A percentile compares a stretch with the other conserved stretches of the same genome.
phyloP scores from a whole-genome alignment of 2,888 invertebrate genomes.

The Acheta domesticus region DNA sequence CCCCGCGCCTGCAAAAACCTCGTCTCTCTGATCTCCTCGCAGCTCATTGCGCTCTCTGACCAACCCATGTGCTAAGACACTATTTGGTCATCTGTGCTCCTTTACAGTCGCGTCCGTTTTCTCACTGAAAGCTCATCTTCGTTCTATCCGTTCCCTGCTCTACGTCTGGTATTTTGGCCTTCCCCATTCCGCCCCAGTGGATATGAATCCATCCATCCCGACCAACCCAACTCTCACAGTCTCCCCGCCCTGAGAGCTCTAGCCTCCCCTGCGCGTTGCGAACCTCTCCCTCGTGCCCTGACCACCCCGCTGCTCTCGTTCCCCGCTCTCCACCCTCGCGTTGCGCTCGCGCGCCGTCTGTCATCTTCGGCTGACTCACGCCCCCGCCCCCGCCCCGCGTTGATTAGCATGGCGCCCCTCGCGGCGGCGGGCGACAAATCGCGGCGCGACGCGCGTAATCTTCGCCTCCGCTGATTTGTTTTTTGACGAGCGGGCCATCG shows the following conservation, averaged over 20 bases:
- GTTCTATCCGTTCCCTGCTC: no score
- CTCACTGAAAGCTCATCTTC: no score
- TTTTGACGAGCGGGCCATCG: not conserved
- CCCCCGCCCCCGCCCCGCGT: not conserved
- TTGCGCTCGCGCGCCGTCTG: not conserved
- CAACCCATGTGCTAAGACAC: no score
- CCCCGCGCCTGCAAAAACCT: no score
- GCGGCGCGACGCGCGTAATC: not conserved
- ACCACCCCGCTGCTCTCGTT: not conserved
- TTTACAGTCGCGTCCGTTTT: no score
- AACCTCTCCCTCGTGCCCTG: not conserved
- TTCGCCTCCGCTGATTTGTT: not conserved
- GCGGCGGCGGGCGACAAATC: not conserved
- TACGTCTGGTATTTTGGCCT: no score
- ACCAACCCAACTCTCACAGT: no score
- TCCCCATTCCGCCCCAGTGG: no score
- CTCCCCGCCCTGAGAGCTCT: not conserved
- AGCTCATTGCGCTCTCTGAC: no score
- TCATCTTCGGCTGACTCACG: slow-evolving; percentile 18
- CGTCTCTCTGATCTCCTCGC: no score
- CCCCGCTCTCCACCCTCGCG: not conserved
- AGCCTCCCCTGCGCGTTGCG: not conserved
- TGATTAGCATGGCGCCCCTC: slow-evolving; percentile 1
- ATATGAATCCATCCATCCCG: no score
- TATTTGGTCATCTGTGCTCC: no score